Conservation (phyloP, 2,113 vertebrate genomes). For the Neopipo cinnamomea region DNA sequence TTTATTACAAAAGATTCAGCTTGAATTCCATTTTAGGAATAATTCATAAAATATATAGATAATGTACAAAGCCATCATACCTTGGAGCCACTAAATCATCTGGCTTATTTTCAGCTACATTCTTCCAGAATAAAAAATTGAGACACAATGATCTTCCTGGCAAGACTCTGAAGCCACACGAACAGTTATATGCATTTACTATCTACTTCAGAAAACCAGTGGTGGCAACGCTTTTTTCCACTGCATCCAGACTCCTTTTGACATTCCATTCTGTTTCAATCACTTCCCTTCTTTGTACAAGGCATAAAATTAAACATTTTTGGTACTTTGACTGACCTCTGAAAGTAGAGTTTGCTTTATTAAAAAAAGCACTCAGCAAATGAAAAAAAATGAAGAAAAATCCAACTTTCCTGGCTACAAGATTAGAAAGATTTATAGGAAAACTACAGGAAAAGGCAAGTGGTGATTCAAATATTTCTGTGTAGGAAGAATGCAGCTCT, state of each 20-base stretch:
- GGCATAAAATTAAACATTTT: conserved; percentile 57
- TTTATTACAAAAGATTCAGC: conserved; percentile 7
- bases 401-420: neutral
- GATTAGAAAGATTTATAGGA: neutral
- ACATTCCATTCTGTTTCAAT: conserved; percentile 69
- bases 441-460: neutral
- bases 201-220: conserved; percentile 14
- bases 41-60: conserved; percentile 30
- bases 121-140: conserved; percentile 44
- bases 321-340: conserved; percentile 53
- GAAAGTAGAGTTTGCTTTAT: conserved; percentile 20
- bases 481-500: neutral
- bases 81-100: conserved; percentile 10
- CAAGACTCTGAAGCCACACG: neutral
- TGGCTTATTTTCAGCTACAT: conserved; percentile 46
- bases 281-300: conserved; percentile 67
- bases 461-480: neutral
- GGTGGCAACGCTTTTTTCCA: conserved; percentile 36
- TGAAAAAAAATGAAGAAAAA: neutral
- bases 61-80: neutral
- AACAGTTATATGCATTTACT: conserved; percentile 16
- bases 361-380: conserved; percentile 3
- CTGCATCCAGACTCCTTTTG: conserved; percentile 45
- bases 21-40: conserved; percentile 47
- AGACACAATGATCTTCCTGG: conserved; percentile 24